These are phyloP conservation scores for Orchestes rusci DNA, from an alignment of 2,888 invertebrate species.

Conservation along the genomic window DNA sequence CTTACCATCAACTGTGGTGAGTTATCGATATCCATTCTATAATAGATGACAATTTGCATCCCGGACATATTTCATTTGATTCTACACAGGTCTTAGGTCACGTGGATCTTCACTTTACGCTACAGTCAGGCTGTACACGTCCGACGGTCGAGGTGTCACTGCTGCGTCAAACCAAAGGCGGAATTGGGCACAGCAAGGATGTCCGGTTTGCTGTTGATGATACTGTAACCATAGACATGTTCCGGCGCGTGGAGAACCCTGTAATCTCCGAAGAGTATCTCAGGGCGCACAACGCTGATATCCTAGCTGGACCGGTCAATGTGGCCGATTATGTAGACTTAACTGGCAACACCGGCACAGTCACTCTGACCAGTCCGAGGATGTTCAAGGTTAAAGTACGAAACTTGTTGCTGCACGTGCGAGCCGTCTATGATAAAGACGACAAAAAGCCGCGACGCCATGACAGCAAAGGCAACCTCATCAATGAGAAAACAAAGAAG, in stretches of 20 bases:
- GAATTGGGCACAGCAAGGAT: slow-evolving; percentile 53
- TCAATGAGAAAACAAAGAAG: slow-evolving; percentile 26
- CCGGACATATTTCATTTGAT: not conserved
- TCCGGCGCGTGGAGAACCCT: slow-evolving; percentile 56
- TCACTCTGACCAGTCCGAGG: slow-evolving; percentile 82
- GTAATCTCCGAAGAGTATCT: slow-evolving; percentile 74
- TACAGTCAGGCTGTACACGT: slow-evolving; percentile 69
- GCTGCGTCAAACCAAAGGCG: slow-evolving; percentile 57
- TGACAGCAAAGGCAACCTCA: slow-evolving; percentile 26
- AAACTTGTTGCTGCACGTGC: slow-evolving; percentile 72
- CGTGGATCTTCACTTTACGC: slow-evolving; percentile 78
- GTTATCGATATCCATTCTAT: no score
- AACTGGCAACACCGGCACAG: slow-evolving; percentile 75
- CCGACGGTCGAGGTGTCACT: slow-evolving; percentile 64
- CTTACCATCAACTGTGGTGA: slow-evolving; percentile 64
- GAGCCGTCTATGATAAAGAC: slow-evolving; percentile 42
- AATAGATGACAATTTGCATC: no score
- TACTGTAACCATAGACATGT: slow-evolving; percentile 44
- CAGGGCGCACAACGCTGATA: slow-evolving; percentile 81
- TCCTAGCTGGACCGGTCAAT: slow-evolving; percentile 82
- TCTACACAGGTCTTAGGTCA: slow-evolving; percentile 57
- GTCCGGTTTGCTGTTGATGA: slow-evolving; percentile 47
- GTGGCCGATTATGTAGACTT: slow-evolving; percentile 76
- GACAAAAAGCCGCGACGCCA: slow-evolving; percentile 16
- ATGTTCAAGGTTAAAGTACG: slow-evolving; percentile 63